Percentiles rank a stretch among this genome's conserved stretches.
Conservation (phyloP, 1,140 invertebrate genomes). For the Lasioglossum albipes region DNA sequence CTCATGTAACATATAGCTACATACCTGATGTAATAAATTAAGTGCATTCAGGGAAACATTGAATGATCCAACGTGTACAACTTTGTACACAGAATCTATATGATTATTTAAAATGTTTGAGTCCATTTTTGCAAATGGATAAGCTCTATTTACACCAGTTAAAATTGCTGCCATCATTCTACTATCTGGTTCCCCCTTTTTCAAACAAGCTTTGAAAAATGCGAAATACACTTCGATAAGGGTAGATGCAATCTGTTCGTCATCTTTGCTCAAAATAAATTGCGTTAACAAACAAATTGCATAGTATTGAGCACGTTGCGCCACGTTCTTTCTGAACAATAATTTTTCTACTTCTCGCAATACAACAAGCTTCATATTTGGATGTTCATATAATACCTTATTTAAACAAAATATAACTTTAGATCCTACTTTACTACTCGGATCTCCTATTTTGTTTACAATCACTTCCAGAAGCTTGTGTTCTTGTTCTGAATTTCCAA, state of each 20-base stretch:
- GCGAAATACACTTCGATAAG: conserved; percentile 96
- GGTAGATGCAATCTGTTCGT: conserved; percentile 88
- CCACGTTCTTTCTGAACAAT: conserved; percentile 92
- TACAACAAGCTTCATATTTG: conserved; percentile 95
- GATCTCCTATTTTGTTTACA: conserved; percentile 98
- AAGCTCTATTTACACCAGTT: conserved; percentile 93
- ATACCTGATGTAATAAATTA: conserved; percentile 91
- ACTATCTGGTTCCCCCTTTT: conserved; percentile 94
- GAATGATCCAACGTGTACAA: conserved; percentile 92
- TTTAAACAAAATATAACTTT: conserved; percentile 93
- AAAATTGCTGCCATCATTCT: conserved; percentile 95
- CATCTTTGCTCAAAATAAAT: conserved; percentile 86
- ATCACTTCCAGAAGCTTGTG: conserved; percentile 89
- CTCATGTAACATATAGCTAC: conserved; percentile 23
- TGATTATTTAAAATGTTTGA: conserved; percentile 84
- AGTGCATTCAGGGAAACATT: conserved; percentile 93
- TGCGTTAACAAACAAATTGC: conserved; percentile 95
- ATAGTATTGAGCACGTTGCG: conserved; percentile 94
- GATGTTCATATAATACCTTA: conserved; percentile 91
- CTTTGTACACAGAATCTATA: conserved; percentile 91
- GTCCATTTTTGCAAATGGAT: conserved; percentile 86
- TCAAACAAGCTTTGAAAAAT: conserved; percentile 95
- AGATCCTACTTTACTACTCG: conserved; percentile 91
- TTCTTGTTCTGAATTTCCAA: conserved; percentile 93
- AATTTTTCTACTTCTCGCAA: conserved; percentile 93